Base-by-base conservation (phyloP, 2,797 vertebrate species). In the Phoxinus dragarum region DNA sequence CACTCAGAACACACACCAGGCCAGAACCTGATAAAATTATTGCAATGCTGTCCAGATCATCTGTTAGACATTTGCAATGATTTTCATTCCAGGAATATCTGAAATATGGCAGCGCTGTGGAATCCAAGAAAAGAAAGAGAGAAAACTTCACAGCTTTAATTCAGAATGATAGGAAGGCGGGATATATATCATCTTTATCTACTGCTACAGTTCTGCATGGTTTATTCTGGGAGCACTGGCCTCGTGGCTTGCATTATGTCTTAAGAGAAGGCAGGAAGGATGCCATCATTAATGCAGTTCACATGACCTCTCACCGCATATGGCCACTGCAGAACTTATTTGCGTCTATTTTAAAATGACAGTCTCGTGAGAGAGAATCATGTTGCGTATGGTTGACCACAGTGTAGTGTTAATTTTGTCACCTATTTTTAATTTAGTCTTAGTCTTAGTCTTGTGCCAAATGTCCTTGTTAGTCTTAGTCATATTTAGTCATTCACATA, bases 201-300 rank as follows among this genome's bases (percentile, higher is more conserved):
- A 38, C 38, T 49, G 49, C 21, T 23, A 19, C 1, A 19, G 3
- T 52, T 40, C 27, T 10, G 4, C 7, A 8, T 2, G 5, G 11
- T 78, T 54, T 85, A 49, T 80, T 85, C 68, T 79, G 34, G 68
- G 11, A 16, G 2, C 17, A 6, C 54, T 73, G 31, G 31, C 34
- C 77, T 73, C 42, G 72, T 56, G 76, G 19, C 31, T 75, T 87
- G 40, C 38, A 85, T 85, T 76, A 84, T 80, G 78, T 42, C 49
- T 78, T 80, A 44, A 77, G 42, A 21, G 40, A 80, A 42, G 17
- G 27, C 75, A 8, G 5, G 47, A 73, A 66, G 61, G 59, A 76
- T 8, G 21, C 73, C 64, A 72, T 64, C 21, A 79, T 34, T 64
- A 54, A 38, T 47, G 23, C 9, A 31, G 64, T 73, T 80, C 54